Evolutionary conservation across 2,888 invertebrate genomes (phyloP), one percentile per base, ranked within the genome.

Genomic region (Coelopa pilipes): DNA sequence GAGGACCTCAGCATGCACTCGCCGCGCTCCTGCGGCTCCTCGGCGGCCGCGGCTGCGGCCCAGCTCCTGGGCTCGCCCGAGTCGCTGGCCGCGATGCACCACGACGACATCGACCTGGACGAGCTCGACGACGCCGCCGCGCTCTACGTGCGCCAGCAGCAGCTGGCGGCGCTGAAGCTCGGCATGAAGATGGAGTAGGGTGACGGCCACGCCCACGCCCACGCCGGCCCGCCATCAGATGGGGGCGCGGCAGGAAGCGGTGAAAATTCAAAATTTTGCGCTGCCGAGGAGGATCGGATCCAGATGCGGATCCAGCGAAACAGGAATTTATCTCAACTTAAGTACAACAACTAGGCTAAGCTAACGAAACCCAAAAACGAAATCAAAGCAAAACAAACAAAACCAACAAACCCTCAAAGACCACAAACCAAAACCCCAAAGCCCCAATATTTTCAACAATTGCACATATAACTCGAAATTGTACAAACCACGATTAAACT

Each of bases 1-100:
- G 96, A 96, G 86, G 96, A 96, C 86, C 89, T 96, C 77, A 95
- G 95, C 72, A 92, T 96, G 90, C 91, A 90, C 65, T 83, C 86
- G 74, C 85, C 87, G 0, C 83, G 85, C 69, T 65, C 65, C 19
- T 45, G 59, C 7, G 69, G 19, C 24, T n/a, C 47, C 12, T 50
- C 53, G 46, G 50, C 50, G 13, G 55, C 34, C 2, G 34, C 34
- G 34, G 34, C 34, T 2, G 34, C 34, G 34, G 34, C 34, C 4
- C 4, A 2, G 34, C 72, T 70, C 12, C 68, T 67, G 1, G 34
- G 34, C 34, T 34, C 34, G 7, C 34, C 34, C 34, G 46, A 60
- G n/a, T 78, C 79, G 13, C 83, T 78, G 0, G 78, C 78, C 69
- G 21, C 24, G 45, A 46, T 71, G 65, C 71, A 71, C 45, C 83